Evolutionary conservation across 2,113 vertebrate genomes (phyloP).

Genomic region (Amazona guildingii): DNA sequence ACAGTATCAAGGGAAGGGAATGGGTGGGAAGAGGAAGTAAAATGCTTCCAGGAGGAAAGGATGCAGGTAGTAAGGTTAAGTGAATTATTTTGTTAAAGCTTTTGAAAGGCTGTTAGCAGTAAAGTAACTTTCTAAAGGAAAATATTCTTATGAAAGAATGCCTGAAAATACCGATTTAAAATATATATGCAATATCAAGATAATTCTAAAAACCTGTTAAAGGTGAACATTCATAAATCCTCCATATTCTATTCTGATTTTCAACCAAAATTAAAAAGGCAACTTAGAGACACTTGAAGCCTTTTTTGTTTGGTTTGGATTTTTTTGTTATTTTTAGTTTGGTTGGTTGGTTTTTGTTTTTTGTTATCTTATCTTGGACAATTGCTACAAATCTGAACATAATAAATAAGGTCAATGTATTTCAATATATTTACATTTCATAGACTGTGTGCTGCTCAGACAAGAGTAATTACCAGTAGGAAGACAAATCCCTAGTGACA

Average conservation of each 20-base stretch:
- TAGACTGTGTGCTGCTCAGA: neutral
- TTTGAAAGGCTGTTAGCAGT: neutral
- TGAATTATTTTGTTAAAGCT: neutral
- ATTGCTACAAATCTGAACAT: neutral
- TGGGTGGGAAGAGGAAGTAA: neutral
- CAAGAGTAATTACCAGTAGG: neutral
- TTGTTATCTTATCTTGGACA: neutral
- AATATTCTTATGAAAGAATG: neutral
- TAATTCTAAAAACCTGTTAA: neutral
- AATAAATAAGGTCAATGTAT: neutral
- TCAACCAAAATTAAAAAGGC: neutral
- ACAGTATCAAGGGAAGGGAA: neutral
- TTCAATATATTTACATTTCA: neutral
- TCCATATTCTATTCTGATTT: neutral
- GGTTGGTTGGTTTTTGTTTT: neutral
- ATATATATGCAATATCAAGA: no score
- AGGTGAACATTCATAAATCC: neutral
- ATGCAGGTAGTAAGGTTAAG: neutral
- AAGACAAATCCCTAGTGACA: neutral
- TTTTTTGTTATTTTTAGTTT: rapidly evolving
- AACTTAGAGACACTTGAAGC: neutral
- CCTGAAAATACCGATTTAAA: neutral
- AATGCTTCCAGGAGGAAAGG: neutral
- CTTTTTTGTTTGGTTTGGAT: neutral
- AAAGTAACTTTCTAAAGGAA: neutral